Evolutionary conservation across 2,888 invertebrate species (phyloP).

Genomic region (Rhagonycha lutea): DNA sequence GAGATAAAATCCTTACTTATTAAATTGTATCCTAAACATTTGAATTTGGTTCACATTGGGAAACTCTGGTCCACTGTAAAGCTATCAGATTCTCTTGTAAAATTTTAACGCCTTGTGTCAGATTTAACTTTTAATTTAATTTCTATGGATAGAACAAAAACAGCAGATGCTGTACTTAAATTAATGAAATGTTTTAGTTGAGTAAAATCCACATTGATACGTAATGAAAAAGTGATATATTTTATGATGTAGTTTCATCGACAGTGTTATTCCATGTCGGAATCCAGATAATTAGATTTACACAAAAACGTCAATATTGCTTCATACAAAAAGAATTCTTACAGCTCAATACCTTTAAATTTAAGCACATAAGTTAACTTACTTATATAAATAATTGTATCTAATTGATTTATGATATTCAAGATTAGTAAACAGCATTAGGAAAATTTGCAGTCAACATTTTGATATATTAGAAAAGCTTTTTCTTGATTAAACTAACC

Average conservation of each 20-base stretch:
- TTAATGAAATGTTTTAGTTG: too few relatives aligned
- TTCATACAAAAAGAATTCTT: neutral
- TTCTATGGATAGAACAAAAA: too few relatives aligned
- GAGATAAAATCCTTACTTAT: too few relatives aligned
- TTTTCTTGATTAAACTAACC: neutral
- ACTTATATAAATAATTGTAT: neutral
- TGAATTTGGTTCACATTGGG: too few relatives aligned
- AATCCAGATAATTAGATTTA: neutral
- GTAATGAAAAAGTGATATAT: neutral
- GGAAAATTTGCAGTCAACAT: neutral
- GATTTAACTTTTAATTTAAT: too few relatives aligned
- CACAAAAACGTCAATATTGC: neutral
- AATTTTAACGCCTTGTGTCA: too few relatives aligned
- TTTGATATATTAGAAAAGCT: neutral
- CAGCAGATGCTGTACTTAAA: too few relatives aligned
- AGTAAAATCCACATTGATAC: too few relatives aligned
- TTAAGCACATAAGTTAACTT: neutral
- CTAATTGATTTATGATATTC: neutral
- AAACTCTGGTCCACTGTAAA: too few relatives aligned
- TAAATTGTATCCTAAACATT: too few relatives aligned
- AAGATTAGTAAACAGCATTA: neutral
- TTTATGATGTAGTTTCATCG: neutral
- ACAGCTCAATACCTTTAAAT: neutral
- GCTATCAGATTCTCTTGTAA: too few relatives aligned
- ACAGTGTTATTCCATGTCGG: neutral